Evolutionary conservation across 2,888 invertebrate species (phyloP).

Genomic region (Ennomos erosarius): DNA sequence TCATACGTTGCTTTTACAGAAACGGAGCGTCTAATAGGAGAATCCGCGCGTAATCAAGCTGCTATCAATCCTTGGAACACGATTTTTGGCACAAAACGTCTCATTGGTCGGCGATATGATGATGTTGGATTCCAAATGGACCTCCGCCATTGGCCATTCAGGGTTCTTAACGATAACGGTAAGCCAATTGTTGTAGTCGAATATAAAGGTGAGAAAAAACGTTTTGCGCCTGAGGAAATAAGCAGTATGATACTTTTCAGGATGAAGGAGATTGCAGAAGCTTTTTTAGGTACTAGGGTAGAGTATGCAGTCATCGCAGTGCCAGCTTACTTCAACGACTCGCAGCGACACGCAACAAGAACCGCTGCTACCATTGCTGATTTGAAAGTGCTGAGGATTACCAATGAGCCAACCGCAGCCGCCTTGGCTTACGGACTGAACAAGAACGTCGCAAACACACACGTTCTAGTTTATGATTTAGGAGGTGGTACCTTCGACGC

Average conservation of each 20-base stretch:
- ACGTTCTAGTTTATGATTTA: constrained; percentile 66
- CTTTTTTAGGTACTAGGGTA: constrained; percentile 57
- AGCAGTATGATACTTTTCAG: constrained; percentile 67
- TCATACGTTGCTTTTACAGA: constrained; percentile 68
- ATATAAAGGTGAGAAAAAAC: constrained; percentile 57
- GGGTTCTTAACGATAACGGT: constrained; percentile 61
- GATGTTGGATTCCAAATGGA: constrained; percentile 67
- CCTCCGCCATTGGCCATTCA: constrained; percentile 63
- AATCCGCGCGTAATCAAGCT: constrained; percentile 66
- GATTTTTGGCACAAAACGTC: constrained; percentile 65
- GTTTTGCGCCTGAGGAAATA: constrained; percentile 69
- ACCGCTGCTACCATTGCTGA: constrained; percentile 65
- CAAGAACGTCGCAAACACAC: constrained; percentile 50
- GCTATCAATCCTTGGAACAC: constrained; percentile 64
- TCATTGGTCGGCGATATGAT: constrained; percentile 66
- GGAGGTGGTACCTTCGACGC: constrained; percentile 74
- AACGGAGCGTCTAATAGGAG: constrained; percentile 63
- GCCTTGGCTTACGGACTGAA: constrained; percentile 67
- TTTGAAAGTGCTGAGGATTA: constrained; percentile 62
- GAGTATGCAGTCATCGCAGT: constrained; percentile 70
- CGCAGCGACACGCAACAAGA: constrained; percentile 67
- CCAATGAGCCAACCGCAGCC: constrained; percentile 71
- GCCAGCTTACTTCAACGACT: constrained; percentile 69
- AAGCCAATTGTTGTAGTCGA: constrained; percentile 64
- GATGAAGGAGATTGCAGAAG: constrained; percentile 68